Evolutionary conservation across 2,797 vertebrate genomes (phyloP).

Genomic region (Acipenser ruthenus): DNA sequence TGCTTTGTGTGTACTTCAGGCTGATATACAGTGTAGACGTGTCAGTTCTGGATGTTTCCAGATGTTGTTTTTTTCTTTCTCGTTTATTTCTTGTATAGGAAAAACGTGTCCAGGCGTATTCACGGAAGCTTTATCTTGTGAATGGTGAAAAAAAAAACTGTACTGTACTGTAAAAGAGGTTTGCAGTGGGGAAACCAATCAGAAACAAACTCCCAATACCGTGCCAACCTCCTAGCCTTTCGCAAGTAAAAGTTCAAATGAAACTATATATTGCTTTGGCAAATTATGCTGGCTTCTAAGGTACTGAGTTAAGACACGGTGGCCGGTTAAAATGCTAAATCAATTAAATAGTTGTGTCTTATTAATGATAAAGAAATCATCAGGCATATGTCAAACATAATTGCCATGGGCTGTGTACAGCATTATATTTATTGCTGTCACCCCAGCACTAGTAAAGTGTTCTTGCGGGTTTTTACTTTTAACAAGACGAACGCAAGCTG

Average conservation of each 20-base stretch:
- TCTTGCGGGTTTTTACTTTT: constrained; percentile 55
- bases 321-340: background rate
- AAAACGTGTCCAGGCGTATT: constrained; percentile 13
- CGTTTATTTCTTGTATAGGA: constrained; percentile 44
- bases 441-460: constrained; percentile 34
- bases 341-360: background rate
- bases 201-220: background rate
- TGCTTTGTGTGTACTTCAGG: constrained; percentile 75
- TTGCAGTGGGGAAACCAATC: background rate
- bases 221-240: background rate
- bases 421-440: constrained; percentile 30
- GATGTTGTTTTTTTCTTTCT: constrained; percentile 46
- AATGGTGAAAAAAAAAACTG: constrained; percentile 11
- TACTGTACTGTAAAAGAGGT: background rate
- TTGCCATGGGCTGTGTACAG: background rate
- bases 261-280: background rate
- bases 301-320: background rate
- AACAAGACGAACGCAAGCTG: constrained; percentile 84
- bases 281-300: background rate
- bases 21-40: constrained; percentile 73
- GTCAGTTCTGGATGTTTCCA: constrained; percentile 53
- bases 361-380: constrained; percentile 3
- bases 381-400: constrained; percentile 7
- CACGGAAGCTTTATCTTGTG: constrained; percentile 7
- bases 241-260: background rate